These are phyloP conservation scores for Drosophila neoperkinsi DNA, from an alignment of 2,888 invertebrate species.

Conservation along the genomic window DNA sequence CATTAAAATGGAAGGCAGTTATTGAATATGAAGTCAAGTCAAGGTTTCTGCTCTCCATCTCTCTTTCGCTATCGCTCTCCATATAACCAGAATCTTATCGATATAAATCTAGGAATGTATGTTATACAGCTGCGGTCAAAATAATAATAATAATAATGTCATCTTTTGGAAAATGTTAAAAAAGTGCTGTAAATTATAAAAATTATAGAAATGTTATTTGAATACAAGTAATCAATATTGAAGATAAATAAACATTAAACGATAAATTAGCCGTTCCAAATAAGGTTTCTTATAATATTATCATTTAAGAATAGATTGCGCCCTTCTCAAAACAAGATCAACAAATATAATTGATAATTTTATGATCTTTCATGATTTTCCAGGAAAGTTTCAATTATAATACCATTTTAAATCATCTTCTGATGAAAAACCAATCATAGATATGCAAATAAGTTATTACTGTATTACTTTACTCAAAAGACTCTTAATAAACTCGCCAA, in stretches of 20 bases:
- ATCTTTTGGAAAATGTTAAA: not conserved
- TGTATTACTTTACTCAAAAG: not conserved
- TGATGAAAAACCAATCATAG: accelerated
- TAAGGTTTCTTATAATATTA: not conserved
- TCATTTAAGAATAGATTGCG: not conserved
- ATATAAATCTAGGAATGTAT: not conserved
- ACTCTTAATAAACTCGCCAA: not conserved
- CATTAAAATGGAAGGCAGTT: conserved; percentile 23
- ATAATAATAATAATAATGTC: not conserved
- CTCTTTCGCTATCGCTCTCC: no score
- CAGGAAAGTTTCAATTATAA: accelerated
- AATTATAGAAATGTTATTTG: not conserved
- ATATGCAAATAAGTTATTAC: not conserved
- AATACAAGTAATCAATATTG: not conserved
- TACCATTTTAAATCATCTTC: not conserved
- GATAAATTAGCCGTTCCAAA: not conserved
- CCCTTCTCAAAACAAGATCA: not conserved
- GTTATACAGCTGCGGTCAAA: not conserved
- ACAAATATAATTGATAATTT: not conserved
- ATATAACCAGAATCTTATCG: not conserved
- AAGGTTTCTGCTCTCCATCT: not conserved
- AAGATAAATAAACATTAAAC: not conserved
- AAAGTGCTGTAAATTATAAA: not conserved
- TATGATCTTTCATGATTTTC: not conserved
- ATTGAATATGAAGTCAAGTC: not conserved